Conservation (phyloP, 2,888 invertebrate species). For the Caprella mutica region DNA sequence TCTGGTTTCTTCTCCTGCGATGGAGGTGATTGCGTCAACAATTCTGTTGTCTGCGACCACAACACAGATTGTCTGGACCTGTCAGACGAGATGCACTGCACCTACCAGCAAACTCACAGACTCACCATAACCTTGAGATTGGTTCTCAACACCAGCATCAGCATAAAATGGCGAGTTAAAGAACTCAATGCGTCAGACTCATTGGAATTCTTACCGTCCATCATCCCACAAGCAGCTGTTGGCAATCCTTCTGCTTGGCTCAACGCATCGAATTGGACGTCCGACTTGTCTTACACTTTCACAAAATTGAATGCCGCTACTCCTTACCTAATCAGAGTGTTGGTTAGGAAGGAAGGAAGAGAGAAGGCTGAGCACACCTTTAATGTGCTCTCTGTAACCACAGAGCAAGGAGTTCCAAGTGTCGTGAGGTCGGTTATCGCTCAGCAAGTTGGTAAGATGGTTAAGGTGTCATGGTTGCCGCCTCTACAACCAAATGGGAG, state of each 20-base stretch:
- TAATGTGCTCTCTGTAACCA: conserved; percentile 52
- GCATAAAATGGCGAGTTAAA: conserved; percentile 1
- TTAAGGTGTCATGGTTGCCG: conserved; percentile 57
- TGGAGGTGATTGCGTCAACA: conserved; percentile 1
- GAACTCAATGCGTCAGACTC: not conserved
- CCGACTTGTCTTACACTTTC: conserved; percentile 50
- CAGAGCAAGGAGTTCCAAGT: conserved; percentile 58
- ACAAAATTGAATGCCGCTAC: conserved; percentile 56
- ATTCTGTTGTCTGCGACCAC: not conserved
- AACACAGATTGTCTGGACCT: conserved; percentile 12
- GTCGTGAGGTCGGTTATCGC: conserved; percentile 56
- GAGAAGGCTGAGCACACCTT: conserved; percentile 52
- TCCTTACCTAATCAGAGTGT: conserved; percentile 67
- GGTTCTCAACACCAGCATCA: conserved; percentile 2
- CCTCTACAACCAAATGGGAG: conserved; percentile 54
- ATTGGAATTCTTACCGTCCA: conserved; percentile 9
- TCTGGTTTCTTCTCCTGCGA: conserved; percentile 9
- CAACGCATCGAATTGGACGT: conserved; percentile 9
- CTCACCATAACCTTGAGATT: not conserved
- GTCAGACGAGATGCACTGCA: conserved; percentile 5
- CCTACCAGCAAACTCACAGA: not conserved
- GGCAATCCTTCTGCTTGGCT: conserved; percentile 13
- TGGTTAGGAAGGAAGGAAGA: conserved; percentile 51
- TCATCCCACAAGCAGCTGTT: conserved; percentile 3
- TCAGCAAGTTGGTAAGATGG: conserved; percentile 52